phyloP scores from a whole-genome alignment of 2,888 invertebrate genomes.

The Polyommatus icarus region DNA sequence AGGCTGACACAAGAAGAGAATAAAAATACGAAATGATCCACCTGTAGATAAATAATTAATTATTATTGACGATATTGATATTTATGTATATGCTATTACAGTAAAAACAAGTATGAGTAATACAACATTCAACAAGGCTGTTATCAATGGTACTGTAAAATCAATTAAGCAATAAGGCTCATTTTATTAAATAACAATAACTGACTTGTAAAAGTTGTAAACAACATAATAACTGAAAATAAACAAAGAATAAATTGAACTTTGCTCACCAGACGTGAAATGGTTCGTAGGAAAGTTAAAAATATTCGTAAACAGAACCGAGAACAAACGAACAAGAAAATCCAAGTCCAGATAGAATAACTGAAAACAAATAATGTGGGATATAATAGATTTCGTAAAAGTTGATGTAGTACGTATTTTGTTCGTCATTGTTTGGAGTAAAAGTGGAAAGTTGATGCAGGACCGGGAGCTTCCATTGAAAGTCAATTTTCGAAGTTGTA shows the following conservation, averaged over 20 bases:
- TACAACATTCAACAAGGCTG: no score
- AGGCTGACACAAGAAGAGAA: no score
- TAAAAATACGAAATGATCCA: no score
- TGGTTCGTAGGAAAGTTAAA: conserved; percentile 12
- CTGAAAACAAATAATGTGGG: conserved; percentile 39
- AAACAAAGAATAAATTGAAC: background rate
- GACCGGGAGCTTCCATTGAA: conserved; percentile 63
- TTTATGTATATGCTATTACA: no score
- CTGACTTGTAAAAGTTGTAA: background rate
- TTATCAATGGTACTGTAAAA: no score
- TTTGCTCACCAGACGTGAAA: background rate
- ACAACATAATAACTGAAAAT: background rate
- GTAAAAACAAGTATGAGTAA: no score
- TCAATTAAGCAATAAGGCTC: background rate
- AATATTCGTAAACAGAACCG: conserved; percentile 20
- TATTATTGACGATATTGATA: no score
- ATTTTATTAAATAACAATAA: background rate
- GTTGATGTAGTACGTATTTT: conserved; percentile 43
- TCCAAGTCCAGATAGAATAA: conserved; percentile 23
- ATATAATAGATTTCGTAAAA: conserved; percentile 44
- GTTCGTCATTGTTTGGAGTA: conserved; percentile 49
- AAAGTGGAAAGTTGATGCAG: conserved; percentile 64
- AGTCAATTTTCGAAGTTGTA: conserved; percentile 73
- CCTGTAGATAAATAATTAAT: no score
- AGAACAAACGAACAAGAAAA: conserved; percentile 29